Evolutionary conservation across 2,888 invertebrate species (phyloP).

Genomic region (Polylopha cassiicola): DNA sequence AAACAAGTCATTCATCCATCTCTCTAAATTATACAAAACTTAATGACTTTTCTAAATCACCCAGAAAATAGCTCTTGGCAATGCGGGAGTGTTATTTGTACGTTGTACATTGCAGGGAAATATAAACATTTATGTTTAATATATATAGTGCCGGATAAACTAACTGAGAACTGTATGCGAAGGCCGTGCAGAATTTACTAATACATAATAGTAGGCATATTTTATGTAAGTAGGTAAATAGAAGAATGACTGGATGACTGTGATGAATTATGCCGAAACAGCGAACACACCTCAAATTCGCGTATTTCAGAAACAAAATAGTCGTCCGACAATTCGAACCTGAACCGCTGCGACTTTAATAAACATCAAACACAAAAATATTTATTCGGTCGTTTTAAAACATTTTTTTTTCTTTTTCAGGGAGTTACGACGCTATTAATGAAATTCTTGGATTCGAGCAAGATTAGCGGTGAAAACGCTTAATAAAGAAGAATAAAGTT

Average conservation of each 20-base stretch:
- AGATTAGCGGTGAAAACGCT: constrained; percentile 24
- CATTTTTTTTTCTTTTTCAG: too few relatives aligned
- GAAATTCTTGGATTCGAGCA: constrained; percentile 1
- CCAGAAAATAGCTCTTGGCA: constrained; percentile 18
- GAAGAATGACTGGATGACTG: too few relatives aligned
- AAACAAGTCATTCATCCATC: too few relatives aligned
- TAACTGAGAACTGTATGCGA: constrained; percentile 6
- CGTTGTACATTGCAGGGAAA: constrained; percentile 3
- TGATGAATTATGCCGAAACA: too few relatives aligned
- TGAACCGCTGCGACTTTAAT: too few relatives aligned
- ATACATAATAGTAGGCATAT: background rate
- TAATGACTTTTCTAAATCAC: constrained; percentile 13
- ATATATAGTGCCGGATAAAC: constrained; percentile 5
- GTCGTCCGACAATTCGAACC: too few relatives aligned
- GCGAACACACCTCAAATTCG: too few relatives aligned
- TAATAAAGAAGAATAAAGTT: constrained; percentile 50
- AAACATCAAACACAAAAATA: too few relatives aligned
- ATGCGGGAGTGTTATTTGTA: constrained; percentile 13
- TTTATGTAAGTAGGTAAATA: too few relatives aligned
- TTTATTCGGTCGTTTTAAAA: too few relatives aligned
- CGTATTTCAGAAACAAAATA: too few relatives aligned
- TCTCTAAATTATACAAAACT: constrained; percentile 5
- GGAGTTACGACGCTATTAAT: constrained; percentile 3
- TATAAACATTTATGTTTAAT: constrained; percentile 18
- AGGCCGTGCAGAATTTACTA: background rate